phyloP scores from a whole-genome alignment of 1,140 invertebrate species.

The Hyphantria cunea region DNA sequence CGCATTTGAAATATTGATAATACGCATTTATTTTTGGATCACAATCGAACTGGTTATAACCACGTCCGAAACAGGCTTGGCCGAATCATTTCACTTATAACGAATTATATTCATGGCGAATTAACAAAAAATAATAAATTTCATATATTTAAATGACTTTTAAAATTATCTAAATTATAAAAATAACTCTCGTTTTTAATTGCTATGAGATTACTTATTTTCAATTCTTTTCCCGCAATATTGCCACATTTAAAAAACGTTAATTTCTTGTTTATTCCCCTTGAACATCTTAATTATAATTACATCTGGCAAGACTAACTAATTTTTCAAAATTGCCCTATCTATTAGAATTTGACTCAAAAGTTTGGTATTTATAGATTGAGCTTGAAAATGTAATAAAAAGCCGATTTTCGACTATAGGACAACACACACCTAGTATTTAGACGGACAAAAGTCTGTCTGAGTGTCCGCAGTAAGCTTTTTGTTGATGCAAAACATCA shows the following conservation, averaged over 20 bases:
- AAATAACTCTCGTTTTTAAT: too few relatives aligned
- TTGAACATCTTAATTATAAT: constrained; percentile 1
- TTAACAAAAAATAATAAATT: neutral
- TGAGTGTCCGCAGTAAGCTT: neutral
- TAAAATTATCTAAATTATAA: too few relatives aligned
- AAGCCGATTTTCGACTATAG: neutral
- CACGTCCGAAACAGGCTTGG: constrained; percentile 8
- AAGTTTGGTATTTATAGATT: constrained; percentile 20
- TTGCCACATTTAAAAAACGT: too few relatives aligned
- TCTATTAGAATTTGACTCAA: constrained; percentile 28
- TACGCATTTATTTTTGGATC: constrained; percentile 24
- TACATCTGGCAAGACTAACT: constrained; percentile 14
- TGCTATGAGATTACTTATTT: too few relatives aligned
- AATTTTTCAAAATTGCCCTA: constrained; percentile 23
- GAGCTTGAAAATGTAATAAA: constrained; percentile 17
- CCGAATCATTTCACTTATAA: constrained; percentile 21
- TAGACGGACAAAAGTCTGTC: neutral
- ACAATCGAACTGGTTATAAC: constrained; percentile 9
- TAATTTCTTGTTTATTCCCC: neutral
- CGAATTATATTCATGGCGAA: neutral
- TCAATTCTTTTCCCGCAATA: too few relatives aligned
- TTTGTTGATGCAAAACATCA: too few relatives aligned
- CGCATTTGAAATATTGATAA: constrained; percentile 19
- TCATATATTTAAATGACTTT: constrained; percentile 1
- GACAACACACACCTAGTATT: neutral